Percentiles rank a stretch among this genome's conserved stretches.
Conservation (phyloP, 2,888 invertebrate species). For the Euclidia mi region DNA sequence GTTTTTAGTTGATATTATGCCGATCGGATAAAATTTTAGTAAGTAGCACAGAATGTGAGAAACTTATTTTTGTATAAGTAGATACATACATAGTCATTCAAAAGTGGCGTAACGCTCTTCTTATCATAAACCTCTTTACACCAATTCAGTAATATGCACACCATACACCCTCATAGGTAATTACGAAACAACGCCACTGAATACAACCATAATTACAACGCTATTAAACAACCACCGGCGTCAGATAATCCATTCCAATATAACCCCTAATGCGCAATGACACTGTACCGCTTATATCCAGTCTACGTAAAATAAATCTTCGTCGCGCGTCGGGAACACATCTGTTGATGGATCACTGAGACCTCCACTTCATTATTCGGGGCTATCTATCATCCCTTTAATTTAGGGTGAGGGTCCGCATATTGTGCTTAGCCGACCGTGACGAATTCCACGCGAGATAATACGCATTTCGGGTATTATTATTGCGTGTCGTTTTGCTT, state of each 20-base stretch:
- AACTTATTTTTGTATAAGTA: too few species aligned
- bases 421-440: slow-evolving; percentile 32
- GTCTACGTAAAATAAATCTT: slow-evolving; percentile 40
- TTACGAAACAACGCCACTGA: too few species aligned
- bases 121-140: too few species aligned
- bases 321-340: slow-evolving; percentile 26
- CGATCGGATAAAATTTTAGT: too few species aligned
- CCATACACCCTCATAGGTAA: too few species aligned
- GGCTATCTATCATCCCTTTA: slow-evolving; percentile 54
- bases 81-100: too few species aligned
- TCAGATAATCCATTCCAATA: not conserved
- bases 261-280: not conserved
- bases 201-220: too few species aligned
- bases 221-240: too few species aligned
- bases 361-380: slow-evolving; percentile 56
- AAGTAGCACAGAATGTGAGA: too few species aligned
- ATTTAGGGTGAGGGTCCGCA: slow-evolving; percentile 48
- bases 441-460: slow-evolving; percentile 19
- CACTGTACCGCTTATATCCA: slow-evolving; percentile 8
- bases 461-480: slow-evolving; percentile 15
- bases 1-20: too few species aligned
- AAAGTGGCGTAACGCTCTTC: too few species aligned
- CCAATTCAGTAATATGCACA: too few species aligned
- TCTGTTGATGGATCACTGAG: slow-evolving; percentile 55
- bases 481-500: not conserved